Evolutionary conservation across 2,797 vertebrate genomes (phyloP), one percentile per base, ranked within the genome.

Genomic region (Dendrocincla fuliginosa): DNA sequence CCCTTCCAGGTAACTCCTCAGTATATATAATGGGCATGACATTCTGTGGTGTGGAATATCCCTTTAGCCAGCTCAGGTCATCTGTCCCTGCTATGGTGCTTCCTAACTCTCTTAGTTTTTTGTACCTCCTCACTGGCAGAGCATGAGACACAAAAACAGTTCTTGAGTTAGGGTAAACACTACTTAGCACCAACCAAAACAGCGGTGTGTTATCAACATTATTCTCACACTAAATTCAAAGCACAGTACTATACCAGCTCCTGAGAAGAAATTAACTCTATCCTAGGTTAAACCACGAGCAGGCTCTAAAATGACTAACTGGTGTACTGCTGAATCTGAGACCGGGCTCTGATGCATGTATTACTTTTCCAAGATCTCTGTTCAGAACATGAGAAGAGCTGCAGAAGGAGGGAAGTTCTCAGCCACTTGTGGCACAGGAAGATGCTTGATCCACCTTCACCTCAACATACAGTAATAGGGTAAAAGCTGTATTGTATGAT

Each of bases 1-100:
- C 18, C 3, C 11, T 42, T 37, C 19, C 2, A 0, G 6, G 42
- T 7, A n/a, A 8, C 6, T 49, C 33, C 16, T 6, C 27, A 24
- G 18, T 37, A 28, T 12, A 4, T 16, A 24, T 24, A 68, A 42
- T 12, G 15, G 5, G 46, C 14, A 23, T 6, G 3, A 6, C 9
- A 7, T 35, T 68, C 27, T 24, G 8, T 1, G 4, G 23, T 37
- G 19, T 65, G 41, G 4, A 47, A 35, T 47, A 35, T 32, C 25
- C 41, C 6, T 68, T 61, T 35, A 49, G 9, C 27, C 33, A 68
- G 13, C 28, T 55, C 0, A 0, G 18, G 18, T 68, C 55, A 28
- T 28, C 47, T 68, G 35, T 42, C 12, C 3, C 11, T 4, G 0
- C 14, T 28, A 16, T 49, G 22, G 25, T 24, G 9, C 30, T 20